Conservation (phyloP, 1,140 invertebrate species). For the Bicyclus anynana region DNA sequence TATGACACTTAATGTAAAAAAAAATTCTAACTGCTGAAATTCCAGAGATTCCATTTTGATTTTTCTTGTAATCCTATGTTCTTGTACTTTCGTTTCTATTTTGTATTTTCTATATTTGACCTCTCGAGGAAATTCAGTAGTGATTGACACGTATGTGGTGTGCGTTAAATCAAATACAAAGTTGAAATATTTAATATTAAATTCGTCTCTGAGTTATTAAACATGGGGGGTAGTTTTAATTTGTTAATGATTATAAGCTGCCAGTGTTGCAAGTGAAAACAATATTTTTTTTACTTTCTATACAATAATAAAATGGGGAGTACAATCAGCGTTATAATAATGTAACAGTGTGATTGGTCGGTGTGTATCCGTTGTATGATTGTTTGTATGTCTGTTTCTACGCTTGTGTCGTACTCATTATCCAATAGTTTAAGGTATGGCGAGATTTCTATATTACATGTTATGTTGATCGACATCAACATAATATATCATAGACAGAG, state of each 20-base stretch:
- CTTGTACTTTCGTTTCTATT: too few species aligned
- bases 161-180: neutral
- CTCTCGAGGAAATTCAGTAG: too few species aligned
- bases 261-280: constrained; percentile 34
- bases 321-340: constrained; percentile 15
- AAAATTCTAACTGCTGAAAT: too few species aligned
- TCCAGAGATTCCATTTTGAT: too few species aligned
- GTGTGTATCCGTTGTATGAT: constrained; percentile 29
- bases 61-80: too few species aligned
- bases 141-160: too few species aligned
- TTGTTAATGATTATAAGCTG: constrained; percentile 21
- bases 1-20: too few species aligned
- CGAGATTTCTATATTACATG: constrained; percentile 21
- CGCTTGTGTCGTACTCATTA: constrained; percentile 45
- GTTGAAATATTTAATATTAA: neutral
- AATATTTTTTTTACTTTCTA: constrained; percentile 24
- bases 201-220: neutral
- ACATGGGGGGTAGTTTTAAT: neutral
- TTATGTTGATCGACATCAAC: too few species aligned
- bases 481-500: too few species aligned
- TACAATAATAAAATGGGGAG: constrained; percentile 12
- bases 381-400: constrained; percentile 37
- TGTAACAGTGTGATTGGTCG: constrained; percentile 19
- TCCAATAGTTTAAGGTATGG: constrained; percentile 32
- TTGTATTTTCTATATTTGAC: too few species aligned